Percentiles rank a stretch among this genome's conserved stretches.
Conservation (phyloP, 2,113 vertebrate species). For the Gopherus flavomarginatus region DNA sequence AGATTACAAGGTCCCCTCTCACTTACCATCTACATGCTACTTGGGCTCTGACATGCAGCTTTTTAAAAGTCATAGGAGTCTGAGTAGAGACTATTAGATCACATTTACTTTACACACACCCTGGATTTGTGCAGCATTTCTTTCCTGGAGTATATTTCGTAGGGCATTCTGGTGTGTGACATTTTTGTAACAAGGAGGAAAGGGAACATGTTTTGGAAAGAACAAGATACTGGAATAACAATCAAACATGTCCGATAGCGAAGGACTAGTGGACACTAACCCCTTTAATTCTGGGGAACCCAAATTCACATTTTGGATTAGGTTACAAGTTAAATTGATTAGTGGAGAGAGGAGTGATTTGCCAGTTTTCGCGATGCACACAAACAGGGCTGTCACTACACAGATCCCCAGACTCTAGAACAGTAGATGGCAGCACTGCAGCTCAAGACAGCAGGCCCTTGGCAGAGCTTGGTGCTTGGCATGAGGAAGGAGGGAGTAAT, state of each 20-base stretch:
- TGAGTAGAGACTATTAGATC: neutral
- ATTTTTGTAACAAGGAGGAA: slow-evolving; percentile 2
- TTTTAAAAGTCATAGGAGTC: neutral
- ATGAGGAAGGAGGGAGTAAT: neutral
- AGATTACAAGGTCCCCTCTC: neutral
- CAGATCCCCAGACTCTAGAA: neutral
- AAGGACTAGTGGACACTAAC: neutral
- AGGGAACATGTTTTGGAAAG: neutral
- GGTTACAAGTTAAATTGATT: neutral
- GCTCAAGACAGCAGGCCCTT: accelerated
- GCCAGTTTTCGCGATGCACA: accelerated
- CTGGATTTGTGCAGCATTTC: neutral
- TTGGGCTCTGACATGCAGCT: neutral
- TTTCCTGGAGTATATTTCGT: neutral
- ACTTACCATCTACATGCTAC: slow-evolving; percentile 16
- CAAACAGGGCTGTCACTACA: neutral
- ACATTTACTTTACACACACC: neutral
- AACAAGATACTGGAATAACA: neutral
- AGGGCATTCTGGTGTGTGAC: neutral
- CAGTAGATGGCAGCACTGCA: neutral
- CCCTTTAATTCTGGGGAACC: neutral
- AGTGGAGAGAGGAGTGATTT: neutral
- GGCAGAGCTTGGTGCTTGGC: neutral
- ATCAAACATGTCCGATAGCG: neutral
- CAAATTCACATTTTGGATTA: neutral